Conservation (phyloP, 2,888 invertebrate genomes). For the Tetragonisca angustula region DNA sequence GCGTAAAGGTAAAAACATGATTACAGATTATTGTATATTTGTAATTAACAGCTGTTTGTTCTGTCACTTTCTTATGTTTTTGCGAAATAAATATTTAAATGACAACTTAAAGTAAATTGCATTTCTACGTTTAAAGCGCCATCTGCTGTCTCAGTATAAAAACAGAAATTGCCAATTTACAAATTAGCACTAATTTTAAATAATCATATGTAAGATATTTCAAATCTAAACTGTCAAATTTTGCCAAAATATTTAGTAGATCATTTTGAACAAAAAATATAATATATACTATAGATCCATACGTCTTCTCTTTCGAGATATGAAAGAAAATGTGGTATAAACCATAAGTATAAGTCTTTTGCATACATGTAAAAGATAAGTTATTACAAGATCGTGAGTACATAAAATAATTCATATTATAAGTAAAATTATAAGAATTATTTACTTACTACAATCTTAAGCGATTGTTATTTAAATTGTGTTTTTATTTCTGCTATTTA, state of each 20-base stretch:
- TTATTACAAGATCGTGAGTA: not conserved
- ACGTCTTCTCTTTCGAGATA: not conserved
- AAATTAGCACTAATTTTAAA: not conserved
- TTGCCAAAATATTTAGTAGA: too few species aligned
- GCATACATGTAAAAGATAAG: too few species aligned
- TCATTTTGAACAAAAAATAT: too few species aligned
- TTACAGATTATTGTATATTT: constrained; percentile 13
- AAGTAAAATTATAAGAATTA: not conserved
- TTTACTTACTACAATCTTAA: not conserved
- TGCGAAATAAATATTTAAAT: constrained; percentile 16
- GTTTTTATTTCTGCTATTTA: not conserved
- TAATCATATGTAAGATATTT: not conserved
- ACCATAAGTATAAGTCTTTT: too few species aligned
- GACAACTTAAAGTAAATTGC: not conserved
- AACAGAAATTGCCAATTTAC: not conserved
- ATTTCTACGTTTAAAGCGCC: not conserved
- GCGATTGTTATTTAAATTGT: not conserved
- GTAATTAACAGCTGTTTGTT: constrained; percentile 11
- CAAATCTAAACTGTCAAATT: too few species aligned
- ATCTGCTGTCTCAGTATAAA: not conserved
- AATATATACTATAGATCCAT: too few species aligned
- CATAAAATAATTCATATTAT: not conserved
- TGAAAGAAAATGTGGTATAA: not conserved
- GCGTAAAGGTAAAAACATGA: constrained; percentile 56
- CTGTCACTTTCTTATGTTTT: constrained; percentile 8